phyloP scores from a whole-genome alignment of 2,113 vertebrate genomes.

The Dasyornis broadbenti region DNA sequence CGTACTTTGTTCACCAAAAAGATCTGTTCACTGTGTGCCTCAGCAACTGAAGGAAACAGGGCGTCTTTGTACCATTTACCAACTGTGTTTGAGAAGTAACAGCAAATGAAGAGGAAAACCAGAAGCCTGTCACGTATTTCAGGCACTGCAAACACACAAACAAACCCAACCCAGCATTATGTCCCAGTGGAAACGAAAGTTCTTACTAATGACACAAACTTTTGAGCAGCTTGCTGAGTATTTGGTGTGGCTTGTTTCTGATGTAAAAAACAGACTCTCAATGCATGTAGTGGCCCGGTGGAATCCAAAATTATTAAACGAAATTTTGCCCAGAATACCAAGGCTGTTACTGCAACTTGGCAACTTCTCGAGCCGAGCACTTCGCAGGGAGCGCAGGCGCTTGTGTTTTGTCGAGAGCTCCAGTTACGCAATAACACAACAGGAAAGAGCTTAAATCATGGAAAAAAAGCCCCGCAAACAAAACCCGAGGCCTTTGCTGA shows the following conservation, averaged over 20 bases:
- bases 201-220: not conserved
- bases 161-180: not conserved
- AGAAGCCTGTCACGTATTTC: constrained; percentile 40
- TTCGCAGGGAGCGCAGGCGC: not conserved
- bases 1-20: not conserved
- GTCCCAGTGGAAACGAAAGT: constrained; percentile 3
- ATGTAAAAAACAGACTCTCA: not conserved
- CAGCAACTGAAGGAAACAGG: not conserved
- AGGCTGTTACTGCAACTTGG: not conserved
- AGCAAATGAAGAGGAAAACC: constrained; percentile 44
- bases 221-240: not conserved
- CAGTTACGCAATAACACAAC: not conserved
- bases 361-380: not conserved
- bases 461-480: not conserved
- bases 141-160: not conserved
- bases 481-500: not conserved
- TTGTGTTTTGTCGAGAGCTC: not conserved
- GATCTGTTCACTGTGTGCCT: not conserved
- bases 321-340: not conserved
- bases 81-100: not conserved
- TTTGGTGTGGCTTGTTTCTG: not conserved
- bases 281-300: not conserved
- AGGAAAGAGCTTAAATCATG: not conserved
- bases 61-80: not conserved
- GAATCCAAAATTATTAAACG: not conserved